These are phyloP conservation scores for Zoroaster sp. DNA, from an alignment of 53 echinoderm and acorn worm genomes.

Conservation along the genomic window DNA sequence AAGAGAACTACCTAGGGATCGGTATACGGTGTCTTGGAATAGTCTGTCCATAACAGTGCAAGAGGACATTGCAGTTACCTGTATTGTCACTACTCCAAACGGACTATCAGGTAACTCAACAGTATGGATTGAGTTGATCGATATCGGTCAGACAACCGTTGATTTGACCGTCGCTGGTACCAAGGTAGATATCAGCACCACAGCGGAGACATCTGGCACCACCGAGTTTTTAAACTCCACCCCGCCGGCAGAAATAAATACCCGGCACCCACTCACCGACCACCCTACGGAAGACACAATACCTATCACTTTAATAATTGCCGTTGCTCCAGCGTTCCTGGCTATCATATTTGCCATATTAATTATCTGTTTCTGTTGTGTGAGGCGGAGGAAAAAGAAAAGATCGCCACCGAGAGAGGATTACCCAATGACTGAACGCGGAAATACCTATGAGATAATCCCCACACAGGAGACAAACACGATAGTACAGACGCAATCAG, in stretches of 20 bases:
- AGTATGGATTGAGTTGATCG: not conserved
- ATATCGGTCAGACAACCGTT: not conserved
- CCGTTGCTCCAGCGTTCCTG: not conserved
- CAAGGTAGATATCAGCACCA: too few relatives aligned
- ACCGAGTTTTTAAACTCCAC: too few relatives aligned
- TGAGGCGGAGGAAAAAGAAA: not conserved
- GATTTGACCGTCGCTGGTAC: too few relatives aligned
- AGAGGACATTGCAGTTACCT: constrained; percentile 27
- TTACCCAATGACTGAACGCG: not conserved
- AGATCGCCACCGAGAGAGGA: not conserved
- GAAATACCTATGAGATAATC: not conserved
- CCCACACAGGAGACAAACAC: not conserved
- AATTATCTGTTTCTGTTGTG: not conserved
- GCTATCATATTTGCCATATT: not conserved
- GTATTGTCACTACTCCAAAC: not conserved
- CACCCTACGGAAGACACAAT: not conserved
- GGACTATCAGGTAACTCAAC: constrained; percentile 1
- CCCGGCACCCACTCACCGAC: not conserved
- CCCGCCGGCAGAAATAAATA: too few relatives aligned
- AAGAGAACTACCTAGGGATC: not conserved
- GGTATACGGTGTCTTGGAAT: not conserved
- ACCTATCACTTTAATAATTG: not conserved
- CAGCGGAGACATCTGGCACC: too few relatives aligned
- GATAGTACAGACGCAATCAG: not conserved
- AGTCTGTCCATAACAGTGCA: not conserved